A percentile compares a stretch with the other conserved stretches of the same genome.
Conservation (phyloP, 2,888 invertebrate species). For the Sarcophaga variegata region DNA sequence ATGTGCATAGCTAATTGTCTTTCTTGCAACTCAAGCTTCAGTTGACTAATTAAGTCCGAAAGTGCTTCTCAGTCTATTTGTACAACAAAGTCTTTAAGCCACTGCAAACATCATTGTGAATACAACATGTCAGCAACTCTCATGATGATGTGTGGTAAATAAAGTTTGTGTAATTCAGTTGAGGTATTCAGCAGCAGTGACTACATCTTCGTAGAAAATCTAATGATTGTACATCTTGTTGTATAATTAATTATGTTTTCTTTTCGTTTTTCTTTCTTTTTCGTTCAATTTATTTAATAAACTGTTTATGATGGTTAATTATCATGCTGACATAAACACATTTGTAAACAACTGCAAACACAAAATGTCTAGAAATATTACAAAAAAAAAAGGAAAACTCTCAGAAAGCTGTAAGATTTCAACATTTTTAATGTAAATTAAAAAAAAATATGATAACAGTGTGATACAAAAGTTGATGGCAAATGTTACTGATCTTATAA, state of each 20-base stretch:
- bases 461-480: conserved; percentile 10
- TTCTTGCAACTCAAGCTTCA: too few relatives aligned
- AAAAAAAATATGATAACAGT: neutral
- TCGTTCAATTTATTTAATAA: conserved; percentile 33
- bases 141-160: neutral
- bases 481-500: neutral
- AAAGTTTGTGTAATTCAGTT: too few relatives aligned
- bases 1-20: too few relatives aligned
- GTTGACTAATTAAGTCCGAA: too few relatives aligned
- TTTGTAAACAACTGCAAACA: conserved; percentile 24
- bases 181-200: neutral
- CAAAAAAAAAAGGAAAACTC: conserved; percentile 14
- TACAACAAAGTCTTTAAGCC: too few relatives aligned
- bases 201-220: conserved; percentile 9
- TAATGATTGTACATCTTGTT: neutral
- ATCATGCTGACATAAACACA: conserved; percentile 54
- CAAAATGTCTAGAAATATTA: conserved; percentile 22
- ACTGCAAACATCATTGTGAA: neutral
- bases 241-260: conserved; percentile 33
- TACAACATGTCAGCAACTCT: neutral
- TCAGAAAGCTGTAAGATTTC: conserved; percentile 10
- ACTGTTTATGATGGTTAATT: conserved; percentile 55
- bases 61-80: too few relatives aligned
- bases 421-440: neutral
- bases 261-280: conserved; percentile 4